Evolutionary conservation across 2,113 vertebrate genomes (phyloP).

Genomic region (Callopanchax toddi): DNA sequence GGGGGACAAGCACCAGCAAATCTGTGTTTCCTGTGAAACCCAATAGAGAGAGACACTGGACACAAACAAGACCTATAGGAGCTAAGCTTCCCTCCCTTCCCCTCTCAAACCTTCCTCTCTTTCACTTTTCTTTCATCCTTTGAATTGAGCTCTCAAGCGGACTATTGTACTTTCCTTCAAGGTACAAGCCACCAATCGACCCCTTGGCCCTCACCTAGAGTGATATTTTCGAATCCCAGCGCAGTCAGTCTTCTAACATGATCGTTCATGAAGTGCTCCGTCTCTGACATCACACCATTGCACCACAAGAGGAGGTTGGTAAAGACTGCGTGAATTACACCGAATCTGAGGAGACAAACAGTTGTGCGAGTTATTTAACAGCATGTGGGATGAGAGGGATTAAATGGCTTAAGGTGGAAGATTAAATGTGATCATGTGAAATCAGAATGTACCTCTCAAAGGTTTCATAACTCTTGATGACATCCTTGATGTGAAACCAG

Average conservation of each 20-base stretch:
- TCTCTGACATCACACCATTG: conserved; percentile 91
- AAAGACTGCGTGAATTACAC: conserved; percentile 96
- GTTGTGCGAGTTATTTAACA: background rate
- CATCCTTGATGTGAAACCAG: conserved; percentile 95
- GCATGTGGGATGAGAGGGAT: conserved; percentile 2
- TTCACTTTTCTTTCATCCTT: conserved; percentile 59
- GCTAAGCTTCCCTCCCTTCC: conserved; percentile 51
- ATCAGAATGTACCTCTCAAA: conserved; percentile 89
- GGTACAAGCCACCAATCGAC: conserved; percentile 68
- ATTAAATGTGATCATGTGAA: too few relatives aligned
- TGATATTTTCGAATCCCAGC: conserved; percentile 87
- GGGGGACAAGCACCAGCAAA: conserved; percentile 36
- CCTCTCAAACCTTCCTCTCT: conserved; percentile 36
- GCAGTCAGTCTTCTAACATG: conserved; percentile 87
- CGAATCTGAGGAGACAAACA: conserved; percentile 83
- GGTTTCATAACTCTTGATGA: conserved; percentile 95
- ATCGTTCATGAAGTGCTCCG: conserved; percentile 91
- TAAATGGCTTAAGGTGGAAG: background rate
- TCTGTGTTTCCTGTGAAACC: conserved; percentile 68
- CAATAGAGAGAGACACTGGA: conserved; percentile 67
- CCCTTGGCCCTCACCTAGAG: conserved; percentile 82
- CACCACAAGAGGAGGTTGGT: conserved; percentile 96
- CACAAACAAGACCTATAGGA: conserved; percentile 65
- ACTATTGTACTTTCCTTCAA: conserved; percentile 66
- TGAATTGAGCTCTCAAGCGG: conserved; percentile 66